Conservation (phyloP, 2,888 invertebrate genomes). For the Pyrrhia umbra region DNA sequence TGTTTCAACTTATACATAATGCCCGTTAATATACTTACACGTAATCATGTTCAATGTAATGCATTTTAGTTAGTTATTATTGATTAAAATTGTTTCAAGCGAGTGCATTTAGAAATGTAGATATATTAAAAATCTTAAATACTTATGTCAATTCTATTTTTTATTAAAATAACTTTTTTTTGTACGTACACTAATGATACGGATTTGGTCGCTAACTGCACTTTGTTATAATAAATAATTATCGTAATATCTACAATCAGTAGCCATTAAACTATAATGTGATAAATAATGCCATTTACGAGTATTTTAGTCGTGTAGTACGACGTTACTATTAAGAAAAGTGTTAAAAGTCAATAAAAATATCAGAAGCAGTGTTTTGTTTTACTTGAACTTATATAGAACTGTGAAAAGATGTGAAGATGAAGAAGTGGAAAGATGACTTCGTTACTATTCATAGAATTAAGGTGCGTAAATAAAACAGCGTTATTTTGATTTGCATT, state of each 20-base stretch:
- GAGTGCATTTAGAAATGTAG: slow-evolving; percentile 41
- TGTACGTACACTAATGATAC: slow-evolving; percentile 8
- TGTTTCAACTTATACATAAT: slow-evolving; percentile 10
- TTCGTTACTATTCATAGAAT: too few species aligned
- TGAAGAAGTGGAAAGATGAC: too few species aligned
- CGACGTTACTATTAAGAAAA: slow-evolving; percentile 65
- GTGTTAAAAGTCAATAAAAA: slow-evolving; percentile 64
- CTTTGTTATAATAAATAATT: slow-evolving; percentile 35
- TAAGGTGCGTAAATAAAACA: too few species aligned
- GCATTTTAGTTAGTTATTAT: slow-evolving; percentile 46
- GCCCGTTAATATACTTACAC: slow-evolving; percentile 15
- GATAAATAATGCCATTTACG: slow-evolving; percentile 85
- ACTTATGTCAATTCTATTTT: slow-evolving; percentile 4
- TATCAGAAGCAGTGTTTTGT: slow-evolving; percentile 42
- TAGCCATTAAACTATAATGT: slow-evolving; percentile 74
- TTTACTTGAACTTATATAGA: background rate
- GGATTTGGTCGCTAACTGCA: slow-evolving; percentile 31
- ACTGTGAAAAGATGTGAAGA: too few species aligned
- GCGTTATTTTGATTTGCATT: slow-evolving; percentile 60
- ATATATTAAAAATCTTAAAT: background rate
- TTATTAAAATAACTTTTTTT: background rate
- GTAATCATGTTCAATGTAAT: slow-evolving; percentile 17
- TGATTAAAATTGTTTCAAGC: slow-evolving; percentile 11
- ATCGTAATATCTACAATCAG: slow-evolving; percentile 47
- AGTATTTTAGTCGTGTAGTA: slow-evolving; percentile 77